Conservation (phyloP, 1,140 invertebrate species). For the Xylocopa sonorina region DNA sequence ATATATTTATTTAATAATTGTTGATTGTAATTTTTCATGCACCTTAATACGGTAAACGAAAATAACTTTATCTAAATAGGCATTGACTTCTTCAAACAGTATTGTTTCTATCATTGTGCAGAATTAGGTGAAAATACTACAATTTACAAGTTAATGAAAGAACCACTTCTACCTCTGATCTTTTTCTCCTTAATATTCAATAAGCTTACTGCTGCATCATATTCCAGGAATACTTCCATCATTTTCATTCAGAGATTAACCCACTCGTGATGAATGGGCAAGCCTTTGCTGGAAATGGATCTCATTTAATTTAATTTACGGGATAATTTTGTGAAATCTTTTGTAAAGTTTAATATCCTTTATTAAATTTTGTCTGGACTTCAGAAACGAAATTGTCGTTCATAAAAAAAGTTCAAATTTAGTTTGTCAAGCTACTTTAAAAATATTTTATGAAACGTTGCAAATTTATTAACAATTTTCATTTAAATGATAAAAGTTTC, state of each 20-base stretch:
- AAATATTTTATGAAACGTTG: no score
- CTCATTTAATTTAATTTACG: neutral
- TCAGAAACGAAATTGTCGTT: no score
- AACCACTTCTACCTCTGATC: neutral
- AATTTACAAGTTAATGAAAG: neutral
- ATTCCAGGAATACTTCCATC: neutral
- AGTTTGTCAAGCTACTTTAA: no score
- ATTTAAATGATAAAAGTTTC: no score
- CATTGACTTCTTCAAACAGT: neutral
- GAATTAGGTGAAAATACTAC: slow-evolving; percentile 1
- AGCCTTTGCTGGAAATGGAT: neutral
- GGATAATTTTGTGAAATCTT: no score
- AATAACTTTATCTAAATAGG: neutral
- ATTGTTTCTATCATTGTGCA: neutral
- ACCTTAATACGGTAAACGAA: neutral
- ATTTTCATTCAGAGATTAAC: neutral
- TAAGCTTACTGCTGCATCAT: slow-evolving; percentile 17
- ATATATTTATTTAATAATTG: neutral
- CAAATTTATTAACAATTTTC: no score
- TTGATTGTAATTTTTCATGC: neutral
- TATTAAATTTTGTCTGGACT: no score
- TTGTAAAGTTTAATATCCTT: no score
- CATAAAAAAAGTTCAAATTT: no score
- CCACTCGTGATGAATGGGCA: neutral
- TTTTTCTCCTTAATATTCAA: neutral